Percentiles rank a stretch among this genome's conserved stretches.
These are phyloP conservation scores for silkworm (Bombyx mori) DNA, from an alignment of 1,140 invertebrate genomes.

Conservation along the genomic window ASM3026992v2 NC_085111.1:9571501-9572000, in stretches of 20 bases:
- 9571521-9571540: background rate
- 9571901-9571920: background rate
- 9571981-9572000: too few relatives aligned
- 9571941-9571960: background rate
- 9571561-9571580: constrained; percentile 54
- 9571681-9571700: constrained; percentile 29
- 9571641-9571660: constrained; percentile 45
- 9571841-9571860: background rate
- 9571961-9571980: background rate
- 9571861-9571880: background rate
- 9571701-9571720: background rate
- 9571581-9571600: constrained; percentile 66
- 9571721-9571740: too few relatives aligned
- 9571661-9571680: constrained; percentile 52
- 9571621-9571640: constrained; percentile 34
- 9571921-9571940: background rate
- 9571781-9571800: too few relatives aligned
- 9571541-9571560: constrained; percentile 32
- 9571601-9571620: constrained; percentile 38
- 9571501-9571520: background rate
- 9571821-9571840: too few relatives aligned
- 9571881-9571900: background rate
- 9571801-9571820: too few relatives aligned
- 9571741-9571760: too few relatives aligned
- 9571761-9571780: too few relatives aligned